Evolutionary conservation across 2,888 invertebrate genomes (phyloP).

Genomic region (Eupithecia subfuscata): DNA sequence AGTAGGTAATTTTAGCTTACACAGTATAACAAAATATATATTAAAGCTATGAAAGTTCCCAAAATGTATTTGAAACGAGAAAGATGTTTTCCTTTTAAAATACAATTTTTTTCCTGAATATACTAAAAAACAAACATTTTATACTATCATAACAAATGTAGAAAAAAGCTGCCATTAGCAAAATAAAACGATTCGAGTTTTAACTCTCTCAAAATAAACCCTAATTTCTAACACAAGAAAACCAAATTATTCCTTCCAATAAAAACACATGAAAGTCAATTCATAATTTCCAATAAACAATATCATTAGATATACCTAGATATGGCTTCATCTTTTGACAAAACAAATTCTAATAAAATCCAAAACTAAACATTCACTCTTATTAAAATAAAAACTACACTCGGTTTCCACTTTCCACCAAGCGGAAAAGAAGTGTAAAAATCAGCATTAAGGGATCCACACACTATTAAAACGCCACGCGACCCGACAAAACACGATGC

Average conservation of each 20-base stretch:
- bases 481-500: too few species aligned
- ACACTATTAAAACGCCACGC: too few species aligned
- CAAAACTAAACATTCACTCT: not conserved
- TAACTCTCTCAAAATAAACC: not conserved
- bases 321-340: not conserved
- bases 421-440: not conserved
- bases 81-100: not conserved
- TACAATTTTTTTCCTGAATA: not conserved
- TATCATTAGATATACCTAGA: not conserved
- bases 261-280: not conserved
- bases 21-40: conserved; percentile 1
- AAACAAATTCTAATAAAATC: not conserved
- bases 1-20: conserved; percentile 22
- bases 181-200: not conserved
- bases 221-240: not conserved
- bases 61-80: conserved; percentile 4
- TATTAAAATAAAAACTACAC: not conserved
- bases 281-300: not conserved
- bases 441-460: not conserved
- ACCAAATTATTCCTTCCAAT: not conserved
- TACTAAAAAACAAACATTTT: not conserved
- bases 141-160: not conserved
- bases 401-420: not conserved
- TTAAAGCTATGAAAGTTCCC: conserved; percentile 27
- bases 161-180: not conserved